Percentiles rank a stretch among this genome's conserved stretches.
These are phyloP conservation scores for Plusia festucae DNA, from an alignment of 2,888 invertebrate genomes.

Conservation along the genomic window DNA sequence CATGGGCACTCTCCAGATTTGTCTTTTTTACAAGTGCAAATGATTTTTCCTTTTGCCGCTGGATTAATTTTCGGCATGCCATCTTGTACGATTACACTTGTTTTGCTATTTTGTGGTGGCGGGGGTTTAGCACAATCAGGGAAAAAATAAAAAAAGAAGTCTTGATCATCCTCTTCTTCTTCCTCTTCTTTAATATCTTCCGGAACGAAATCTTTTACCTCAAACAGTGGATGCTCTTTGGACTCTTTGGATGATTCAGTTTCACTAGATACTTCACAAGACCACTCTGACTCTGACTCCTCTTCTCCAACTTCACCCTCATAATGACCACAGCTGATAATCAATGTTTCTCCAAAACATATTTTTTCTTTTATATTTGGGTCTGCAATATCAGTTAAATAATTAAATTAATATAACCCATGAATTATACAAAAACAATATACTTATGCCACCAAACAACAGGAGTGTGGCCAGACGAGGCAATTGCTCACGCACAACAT, in stretches of 20 bases:
- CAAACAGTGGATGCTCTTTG: constrained; percentile 59
- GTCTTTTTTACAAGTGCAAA: constrained; percentile 72
- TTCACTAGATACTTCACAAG: constrained; percentile 70
- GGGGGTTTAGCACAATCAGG: constrained; percentile 78
- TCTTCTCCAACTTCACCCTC: constrained; percentile 72
- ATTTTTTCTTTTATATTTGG: constrained; percentile 82
- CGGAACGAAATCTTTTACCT: constrained; percentile 65
- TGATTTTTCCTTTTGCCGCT: constrained; percentile 33
- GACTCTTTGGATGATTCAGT: constrained; percentile 64
- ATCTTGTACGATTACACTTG: constrained; percentile 75
- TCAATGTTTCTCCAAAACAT: constrained; percentile 87
- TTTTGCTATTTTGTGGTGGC: constrained; percentile 68
- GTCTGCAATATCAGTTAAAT: constrained; percentile 72
- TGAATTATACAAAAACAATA: too few species aligned
- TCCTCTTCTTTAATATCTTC: constrained; percentile 58
- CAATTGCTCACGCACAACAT: too few species aligned
- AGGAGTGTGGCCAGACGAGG: too few species aligned
- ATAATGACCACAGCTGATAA: constrained; percentile 86
- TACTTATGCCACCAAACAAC: too few species aligned
- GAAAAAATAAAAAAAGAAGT: constrained; percentile 84
- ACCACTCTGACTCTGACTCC: constrained; percentile 82
- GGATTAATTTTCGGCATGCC: constrained; percentile 80
- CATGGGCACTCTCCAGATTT: constrained; percentile 76
- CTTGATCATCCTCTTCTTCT: constrained; percentile 69
- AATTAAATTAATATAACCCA: too few species aligned